Base-by-base conservation (phyloP, 2,113 vertebrate species). In the Ondatra zibethicus region DNA sequence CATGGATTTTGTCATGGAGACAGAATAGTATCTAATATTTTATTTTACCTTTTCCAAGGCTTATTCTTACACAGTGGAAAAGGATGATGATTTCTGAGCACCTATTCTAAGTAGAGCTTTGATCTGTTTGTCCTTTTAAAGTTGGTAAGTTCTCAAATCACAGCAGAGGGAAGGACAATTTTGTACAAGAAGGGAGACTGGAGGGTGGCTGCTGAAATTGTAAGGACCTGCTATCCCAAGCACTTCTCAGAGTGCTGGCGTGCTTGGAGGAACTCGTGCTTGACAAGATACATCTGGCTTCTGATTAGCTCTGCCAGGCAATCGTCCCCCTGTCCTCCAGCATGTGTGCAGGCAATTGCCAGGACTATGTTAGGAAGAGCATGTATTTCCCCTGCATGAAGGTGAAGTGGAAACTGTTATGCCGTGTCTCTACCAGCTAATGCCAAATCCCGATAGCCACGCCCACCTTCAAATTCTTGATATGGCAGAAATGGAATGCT, bases 281-380 rank as follows among this genome's bases (percentile, higher is more conserved):
- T 14, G 76, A 91, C 75, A 81, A 33, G 1, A 27, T 63, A 2
- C 66, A 25, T 66, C 97, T 94, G 91, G 50, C 70, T 96, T 80
- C 50, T 42, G 61, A 36, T 52, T 27, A 29, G 70, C 61, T 80
- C 36, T 90, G 73, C 72, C 96, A 80, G 91, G 81, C 0, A 7
- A n/a, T 21, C 70, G 90, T 87, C 92, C 21, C 31, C 80, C 50
- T 76, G 78, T 63, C 27, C 93, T 91, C 88, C 91, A 39, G 72
- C 50, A 7, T 6, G 39, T 14, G 82, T 89, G 72, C n/a, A 96
- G 82, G 85, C 16, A 76, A 14, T 58, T 66, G 84, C 89, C 78
- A 84, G 0, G 19, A 19, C 8, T 78, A 6, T 93, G 96, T 92
- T 85, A 58, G 0, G 16, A 45, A 65, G 12, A 0, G 9, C 3